Percentiles rank a stretch among this genome's conserved stretches.
These are phyloP conservation scores for Plectropomus leopardus DNA, from an alignment of 2,113 vertebrate genomes.

Conservation along the genomic window DNA sequence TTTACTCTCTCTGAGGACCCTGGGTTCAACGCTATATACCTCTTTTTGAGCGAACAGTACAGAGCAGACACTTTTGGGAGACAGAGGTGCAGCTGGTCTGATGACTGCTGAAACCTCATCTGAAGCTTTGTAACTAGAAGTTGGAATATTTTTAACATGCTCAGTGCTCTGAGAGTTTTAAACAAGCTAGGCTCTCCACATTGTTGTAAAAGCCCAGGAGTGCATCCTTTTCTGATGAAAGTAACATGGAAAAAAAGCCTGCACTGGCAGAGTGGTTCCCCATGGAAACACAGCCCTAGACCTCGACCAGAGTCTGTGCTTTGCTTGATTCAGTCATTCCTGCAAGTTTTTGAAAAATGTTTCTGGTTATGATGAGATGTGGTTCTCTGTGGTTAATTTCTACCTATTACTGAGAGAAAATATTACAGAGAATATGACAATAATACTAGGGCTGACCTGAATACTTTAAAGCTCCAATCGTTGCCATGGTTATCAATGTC, in stretches of 20 bases:
- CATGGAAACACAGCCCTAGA: slow-evolving; percentile 33
- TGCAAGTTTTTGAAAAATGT: not conserved
- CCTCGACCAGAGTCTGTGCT: slow-evolving; percentile 13
- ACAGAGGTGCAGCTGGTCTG: slow-evolving; percentile 28
- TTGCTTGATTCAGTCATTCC: not conserved
- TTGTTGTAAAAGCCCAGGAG: slow-evolving; percentile 43
- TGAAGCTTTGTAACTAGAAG: slow-evolving; percentile 36
- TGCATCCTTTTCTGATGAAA: slow-evolving; percentile 42
- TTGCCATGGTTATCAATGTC: too few species aligned
- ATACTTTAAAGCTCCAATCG: too few species aligned
- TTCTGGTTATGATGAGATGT: not conserved
- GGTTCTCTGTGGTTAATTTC: not conserved
- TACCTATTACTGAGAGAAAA: slow-evolving; percentile 2
- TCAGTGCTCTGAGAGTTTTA: slow-evolving; percentile 41
- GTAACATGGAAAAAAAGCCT: slow-evolving; percentile 4
- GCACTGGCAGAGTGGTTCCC: slow-evolving; percentile 21
- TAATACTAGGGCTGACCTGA: too few species aligned
- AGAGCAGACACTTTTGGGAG: slow-evolving; percentile 34
- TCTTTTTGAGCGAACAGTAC: slow-evolving; percentile 23
- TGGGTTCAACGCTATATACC: not conserved
- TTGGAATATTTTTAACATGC: slow-evolving; percentile 47
- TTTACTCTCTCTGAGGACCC: slow-evolving; percentile 13
- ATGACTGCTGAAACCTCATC: slow-evolving; percentile 36
- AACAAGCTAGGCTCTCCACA: slow-evolving; percentile 20
- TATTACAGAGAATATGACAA: not conserved